phyloP scores from a whole-genome alignment of 2,888 invertebrate genomes.

The Thelaira solivaga region DNA sequence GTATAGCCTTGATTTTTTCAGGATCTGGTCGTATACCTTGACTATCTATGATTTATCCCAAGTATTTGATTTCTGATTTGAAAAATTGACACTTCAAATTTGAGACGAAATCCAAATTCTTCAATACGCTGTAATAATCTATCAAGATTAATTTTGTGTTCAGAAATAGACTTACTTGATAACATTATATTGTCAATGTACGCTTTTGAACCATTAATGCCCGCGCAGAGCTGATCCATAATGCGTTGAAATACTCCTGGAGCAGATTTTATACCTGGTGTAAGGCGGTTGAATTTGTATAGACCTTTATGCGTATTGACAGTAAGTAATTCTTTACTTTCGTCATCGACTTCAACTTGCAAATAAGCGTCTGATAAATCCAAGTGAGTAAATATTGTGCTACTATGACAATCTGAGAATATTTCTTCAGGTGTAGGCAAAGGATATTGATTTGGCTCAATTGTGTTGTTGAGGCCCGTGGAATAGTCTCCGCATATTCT shows the following conservation, averaged over 20 bases:
- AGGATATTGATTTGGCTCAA: conserved; percentile 62
- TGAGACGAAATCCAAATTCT: conserved; percentile 26
- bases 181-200: conserved; percentile 60
- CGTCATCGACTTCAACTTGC: conserved; percentile 59
- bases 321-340: conserved; percentile 54
- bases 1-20: conserved; percentile 8
- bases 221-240: conserved; percentile 54
- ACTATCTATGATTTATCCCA: conserved; percentile 22
- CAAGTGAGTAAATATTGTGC: conserved; percentile 47
- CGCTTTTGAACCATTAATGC: conserved; percentile 25
- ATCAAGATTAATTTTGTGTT: conserved; percentile 6
- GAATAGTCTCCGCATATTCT: conserved; percentile 64
- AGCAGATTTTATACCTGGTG: conserved; percentile 62
- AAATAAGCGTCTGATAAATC: conserved; percentile 63
- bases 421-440: conserved; percentile 59
- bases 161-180: too few species aligned
- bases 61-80: too few species aligned
- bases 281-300: conserved; percentile 50
- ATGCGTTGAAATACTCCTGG: conserved; percentile 61
- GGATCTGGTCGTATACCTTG: conserved; percentile 8
- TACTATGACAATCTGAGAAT: conserved; percentile 51
- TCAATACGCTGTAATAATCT: conserved; percentile 8
- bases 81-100: too few species aligned
- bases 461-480: conserved; percentile 56
- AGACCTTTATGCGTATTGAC: conserved; percentile 57